Evolutionary conservation across 2,797 vertebrate genomes (phyloP).

Genomic region (Glossophaga mutica): DNA sequence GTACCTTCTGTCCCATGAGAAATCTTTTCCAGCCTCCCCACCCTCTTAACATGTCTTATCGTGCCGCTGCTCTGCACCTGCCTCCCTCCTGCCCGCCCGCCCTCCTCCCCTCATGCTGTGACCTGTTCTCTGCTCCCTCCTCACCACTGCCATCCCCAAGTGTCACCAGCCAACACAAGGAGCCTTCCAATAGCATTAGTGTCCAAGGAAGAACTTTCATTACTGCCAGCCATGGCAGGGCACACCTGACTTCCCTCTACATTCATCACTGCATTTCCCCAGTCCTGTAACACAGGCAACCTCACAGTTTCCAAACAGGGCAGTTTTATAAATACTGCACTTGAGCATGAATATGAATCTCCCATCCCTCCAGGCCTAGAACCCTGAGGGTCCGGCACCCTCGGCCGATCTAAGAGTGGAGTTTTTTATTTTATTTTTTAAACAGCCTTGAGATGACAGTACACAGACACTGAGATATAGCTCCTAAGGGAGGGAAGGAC

Average conservation of each 20-base stretch:
- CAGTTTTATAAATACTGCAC: background rate
- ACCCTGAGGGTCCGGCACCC: background rate
- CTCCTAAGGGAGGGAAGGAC: conserved; percentile 17
- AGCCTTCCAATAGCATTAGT: background rate
- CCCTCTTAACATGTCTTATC: conserved; percentile 11
- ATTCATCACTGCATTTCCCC: background rate
- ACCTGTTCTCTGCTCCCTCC: conserved; percentile 44
- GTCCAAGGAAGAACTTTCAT: background rate
- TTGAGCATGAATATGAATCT: background rate
- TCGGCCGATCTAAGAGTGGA: background rate
- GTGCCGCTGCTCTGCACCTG: background rate
- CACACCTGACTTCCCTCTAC: background rate
- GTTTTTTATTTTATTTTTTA: background rate
- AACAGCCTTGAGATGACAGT: conserved; percentile 8
- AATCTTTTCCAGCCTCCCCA: conserved; percentile 34
- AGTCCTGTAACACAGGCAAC: background rate
- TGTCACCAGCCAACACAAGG: background rate
- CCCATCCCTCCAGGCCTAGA: background rate
- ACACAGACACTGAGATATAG: background rate
- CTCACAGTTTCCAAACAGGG: background rate
- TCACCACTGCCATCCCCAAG: background rate
- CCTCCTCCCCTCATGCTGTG: background rate
- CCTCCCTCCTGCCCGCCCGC: background rate
- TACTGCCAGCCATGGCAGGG: background rate
- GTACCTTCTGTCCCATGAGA: background rate